A percentile compares a stretch with the other conserved stretches of the same genome.
phyloP scores from a whole-genome alignment of 1,140 invertebrate species.

The Oppia nitens region DNA sequence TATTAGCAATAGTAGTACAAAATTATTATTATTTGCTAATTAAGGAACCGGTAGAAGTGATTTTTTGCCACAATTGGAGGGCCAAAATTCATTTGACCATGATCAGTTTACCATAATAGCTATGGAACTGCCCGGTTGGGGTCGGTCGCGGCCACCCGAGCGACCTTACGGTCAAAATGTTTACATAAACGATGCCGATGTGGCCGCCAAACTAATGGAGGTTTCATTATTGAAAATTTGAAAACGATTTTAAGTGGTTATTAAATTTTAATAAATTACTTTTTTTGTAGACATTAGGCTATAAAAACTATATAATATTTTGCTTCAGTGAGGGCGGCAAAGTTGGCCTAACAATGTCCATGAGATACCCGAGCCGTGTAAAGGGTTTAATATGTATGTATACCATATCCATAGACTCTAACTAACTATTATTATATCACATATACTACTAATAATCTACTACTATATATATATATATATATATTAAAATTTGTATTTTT shows the following conservation, averaged over 20 bases:
- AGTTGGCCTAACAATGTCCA: slow-evolving; percentile 49
- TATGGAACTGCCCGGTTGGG: slow-evolving; percentile 14
- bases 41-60: slow-evolving; percentile 9
- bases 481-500: neutral
- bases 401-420: neutral
- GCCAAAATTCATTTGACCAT: neutral
- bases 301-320: slow-evolving; percentile 38
- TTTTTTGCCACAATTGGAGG: slow-evolving; percentile 8
- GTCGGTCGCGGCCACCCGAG: slow-evolving; percentile 12
- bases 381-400: too few species aligned
- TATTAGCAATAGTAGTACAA: neutral
- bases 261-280: neutral
- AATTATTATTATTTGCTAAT: slow-evolving; percentile 48
- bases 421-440: too few species aligned
- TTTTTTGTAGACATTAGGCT: neutral
- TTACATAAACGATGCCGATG: slow-evolving; percentile 8
- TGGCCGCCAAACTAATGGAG: slow-evolving; percentile 9
- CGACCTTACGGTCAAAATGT: slow-evolving; percentile 10
- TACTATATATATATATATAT: too few species aligned
- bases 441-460: neutral
- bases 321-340: slow-evolving; percentile 83
- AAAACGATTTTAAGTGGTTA: neutral
- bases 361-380: too few species aligned
- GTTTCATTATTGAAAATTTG: neutral
- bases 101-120: slow-evolving; percentile 9